Evolutionary conservation across 2,888 invertebrate species (phyloP).

Genomic region (Rhamphomyia laevipes): DNA sequence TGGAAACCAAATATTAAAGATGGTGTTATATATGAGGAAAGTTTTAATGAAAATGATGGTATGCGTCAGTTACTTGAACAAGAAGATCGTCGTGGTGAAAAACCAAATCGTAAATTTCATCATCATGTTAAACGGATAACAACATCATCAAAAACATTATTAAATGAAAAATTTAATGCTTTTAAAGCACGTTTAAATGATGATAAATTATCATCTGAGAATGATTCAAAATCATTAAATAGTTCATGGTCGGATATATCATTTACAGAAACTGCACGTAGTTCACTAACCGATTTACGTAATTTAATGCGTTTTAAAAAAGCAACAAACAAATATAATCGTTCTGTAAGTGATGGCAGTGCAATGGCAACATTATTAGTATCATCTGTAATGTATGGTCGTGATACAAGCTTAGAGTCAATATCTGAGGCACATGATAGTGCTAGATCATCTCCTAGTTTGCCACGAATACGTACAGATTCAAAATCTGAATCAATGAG

Average conservation of each 20-base stretch:
- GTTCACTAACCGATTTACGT: slow-evolving; percentile 38
- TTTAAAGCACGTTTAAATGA: slow-evolving; percentile 45
- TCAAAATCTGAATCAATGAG: not conserved
- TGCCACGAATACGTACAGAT: not conserved
- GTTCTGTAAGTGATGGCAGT: slow-evolving; percentile 39
- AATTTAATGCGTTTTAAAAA: slow-evolving; percentile 29
- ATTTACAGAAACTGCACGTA: slow-evolving; percentile 21
- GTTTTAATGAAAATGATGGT: slow-evolving; percentile 28
- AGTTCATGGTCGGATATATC: slow-evolving; percentile 43
- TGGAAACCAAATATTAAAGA: slow-evolving; percentile 17
- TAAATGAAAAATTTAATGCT: slow-evolving; percentile 50
- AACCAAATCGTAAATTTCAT: slow-evolving; percentile 39
- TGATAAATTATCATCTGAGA: slow-evolving; percentile 34
- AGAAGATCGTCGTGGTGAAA: slow-evolving; percentile 48
- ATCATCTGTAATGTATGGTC: slow-evolving; percentile 46
- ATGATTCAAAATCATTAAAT: slow-evolving; percentile 39
- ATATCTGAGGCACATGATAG: slow-evolving; percentile 44
- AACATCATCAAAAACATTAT: slow-evolving; percentile 46
- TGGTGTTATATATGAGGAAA: slow-evolving; percentile 19
- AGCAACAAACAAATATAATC: slow-evolving; percentile 12
- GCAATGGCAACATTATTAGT: slow-evolving; percentile 56
- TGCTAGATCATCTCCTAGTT: slow-evolving; percentile 4
- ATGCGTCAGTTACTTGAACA: slow-evolving; percentile 40
- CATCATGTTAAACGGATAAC: slow-evolving; percentile 53
- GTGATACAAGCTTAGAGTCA: slow-evolving; percentile 44